A percentile compares a stretch with the other conserved stretches of the same genome.
phyloP scores from a whole-genome alignment of 2,797 vertebrate species.

The Paedocypris micromegethes region DNA sequence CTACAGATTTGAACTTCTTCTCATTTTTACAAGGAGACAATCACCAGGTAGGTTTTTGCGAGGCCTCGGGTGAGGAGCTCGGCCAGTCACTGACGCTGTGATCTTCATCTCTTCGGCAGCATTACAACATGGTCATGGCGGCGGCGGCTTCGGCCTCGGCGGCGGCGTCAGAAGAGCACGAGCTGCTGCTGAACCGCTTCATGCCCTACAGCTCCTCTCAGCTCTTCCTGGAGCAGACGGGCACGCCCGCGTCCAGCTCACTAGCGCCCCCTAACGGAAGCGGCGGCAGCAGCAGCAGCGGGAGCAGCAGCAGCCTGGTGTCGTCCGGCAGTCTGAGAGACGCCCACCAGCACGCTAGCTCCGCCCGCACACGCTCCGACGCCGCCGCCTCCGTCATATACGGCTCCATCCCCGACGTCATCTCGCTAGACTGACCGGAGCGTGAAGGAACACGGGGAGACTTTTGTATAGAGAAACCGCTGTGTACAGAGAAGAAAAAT shows the following conservation, averaged over 20 bases:
- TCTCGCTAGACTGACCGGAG: slow-evolving; percentile 86
- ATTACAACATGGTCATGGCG: slow-evolving; percentile 95
- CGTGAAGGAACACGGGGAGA: slow-evolving; percentile 37
- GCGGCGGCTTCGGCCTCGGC: slow-evolving; percentile 80
- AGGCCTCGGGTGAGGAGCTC: too few relatives aligned
- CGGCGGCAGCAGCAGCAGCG: slow-evolving; percentile 83
- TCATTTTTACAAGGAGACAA: slow-evolving; percentile 98
- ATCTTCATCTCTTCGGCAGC: slow-evolving; percentile 62
- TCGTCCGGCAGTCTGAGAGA: slow-evolving; percentile 91
- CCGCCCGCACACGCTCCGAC: slow-evolving; percentile 73
- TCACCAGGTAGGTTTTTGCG: slow-evolving; percentile 80
- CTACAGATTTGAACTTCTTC: slow-evolving; percentile 93
- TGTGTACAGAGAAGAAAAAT: slow-evolving; percentile 99
- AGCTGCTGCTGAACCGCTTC: slow-evolving; percentile 88
- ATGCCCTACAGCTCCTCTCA: slow-evolving; percentile 90
- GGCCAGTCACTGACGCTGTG: too few relatives aligned
- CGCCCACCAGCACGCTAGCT: slow-evolving; percentile 75
- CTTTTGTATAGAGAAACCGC: slow-evolving; percentile 81
- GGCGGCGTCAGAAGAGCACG: slow-evolving; percentile 84
- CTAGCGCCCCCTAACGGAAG: slow-evolving; percentile 71
- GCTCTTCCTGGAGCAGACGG: slow-evolving; percentile 89
- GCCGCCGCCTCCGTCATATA: slow-evolving; percentile 82
- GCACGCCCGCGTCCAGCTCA: slow-evolving; percentile 76
- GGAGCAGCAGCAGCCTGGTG: slow-evolving; percentile 94
- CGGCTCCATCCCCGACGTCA: slow-evolving; percentile 96